phyloP scores from a whole-genome alignment of 2,888 invertebrate genomes.

The Sarcophaga variegata region DNA sequence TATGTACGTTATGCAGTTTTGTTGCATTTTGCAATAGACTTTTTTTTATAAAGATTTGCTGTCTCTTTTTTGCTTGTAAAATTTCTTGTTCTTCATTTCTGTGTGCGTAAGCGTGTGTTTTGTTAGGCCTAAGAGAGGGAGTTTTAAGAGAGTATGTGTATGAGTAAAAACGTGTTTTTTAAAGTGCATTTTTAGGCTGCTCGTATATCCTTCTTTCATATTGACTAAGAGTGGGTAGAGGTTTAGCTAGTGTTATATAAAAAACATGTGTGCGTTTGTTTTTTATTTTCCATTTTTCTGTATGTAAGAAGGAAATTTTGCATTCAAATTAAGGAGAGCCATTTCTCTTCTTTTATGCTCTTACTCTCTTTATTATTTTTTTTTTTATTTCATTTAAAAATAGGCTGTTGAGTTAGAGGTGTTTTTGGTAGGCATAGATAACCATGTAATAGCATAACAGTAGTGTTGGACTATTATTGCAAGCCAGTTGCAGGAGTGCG shows the following conservation, averaged over 20 bases:
- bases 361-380: conserved; percentile 22
- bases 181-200: conserved; percentile 13
- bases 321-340: conserved; percentile 30
- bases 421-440: background rate
- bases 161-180: conserved; percentile 1
- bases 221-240: conserved; percentile 40
- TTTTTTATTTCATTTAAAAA: background rate
- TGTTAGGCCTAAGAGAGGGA: conserved; percentile 38
- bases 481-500: conserved; percentile 54
- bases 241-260: conserved; percentile 38
- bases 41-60: conserved; percentile 67
- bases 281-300: background rate
- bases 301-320: conserved; percentile 10
- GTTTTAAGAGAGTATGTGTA: conserved; percentile 9
- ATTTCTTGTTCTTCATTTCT: conserved; percentile 1
- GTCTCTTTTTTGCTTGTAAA: conserved; percentile 77
- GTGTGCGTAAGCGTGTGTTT: conserved; percentile 11
- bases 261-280: conserved; percentile 8
- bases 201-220: conserved; percentile 20
- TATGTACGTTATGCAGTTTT: conserved; percentile 59
- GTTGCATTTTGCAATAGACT: conserved; percentile 75
- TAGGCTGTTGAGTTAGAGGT: background rate
- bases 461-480: conserved; percentile 55
- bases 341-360: conserved; percentile 65
- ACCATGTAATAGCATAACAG: conserved; percentile 29